Evolutionary conservation across 1,140 invertebrate species (phyloP).

Genomic region (Phymorhynchus buccinoides): DNA sequence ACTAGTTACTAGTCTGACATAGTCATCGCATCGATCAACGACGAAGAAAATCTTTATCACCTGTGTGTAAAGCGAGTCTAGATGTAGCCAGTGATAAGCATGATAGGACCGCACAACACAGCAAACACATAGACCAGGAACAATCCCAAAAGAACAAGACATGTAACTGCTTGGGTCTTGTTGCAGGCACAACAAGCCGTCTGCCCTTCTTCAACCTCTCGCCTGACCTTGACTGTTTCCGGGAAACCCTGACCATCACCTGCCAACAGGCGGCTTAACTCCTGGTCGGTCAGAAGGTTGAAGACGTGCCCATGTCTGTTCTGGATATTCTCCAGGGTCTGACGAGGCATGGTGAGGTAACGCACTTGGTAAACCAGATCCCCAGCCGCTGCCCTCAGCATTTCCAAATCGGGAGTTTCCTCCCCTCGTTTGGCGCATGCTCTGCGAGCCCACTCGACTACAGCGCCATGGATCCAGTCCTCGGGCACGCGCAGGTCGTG

Average conservation of each 20-base stretch:
- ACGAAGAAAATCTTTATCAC: too few species aligned
- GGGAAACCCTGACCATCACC: background rate
- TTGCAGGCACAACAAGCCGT: background rate
- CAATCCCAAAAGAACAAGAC: background rate
- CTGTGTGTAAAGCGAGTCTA: too few species aligned
- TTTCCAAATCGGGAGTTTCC: background rate
- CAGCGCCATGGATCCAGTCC: background rate
- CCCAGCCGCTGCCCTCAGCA: background rate
- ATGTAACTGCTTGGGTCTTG: background rate
- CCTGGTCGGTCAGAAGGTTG: background rate
- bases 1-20: too few species aligned
- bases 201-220: background rate
- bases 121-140: background rate
- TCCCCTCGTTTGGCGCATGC: background rate
- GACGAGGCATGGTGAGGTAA: conserved; percentile 6
- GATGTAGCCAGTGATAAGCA: too few species aligned
- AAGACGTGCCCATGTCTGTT: background rate
- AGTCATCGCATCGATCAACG: too few species aligned
- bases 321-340: conserved; percentile 3
- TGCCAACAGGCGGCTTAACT: background rate
- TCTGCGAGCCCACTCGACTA: background rate
- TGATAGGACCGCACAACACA: background rate
- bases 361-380: conserved; percentile 11
- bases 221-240: background rate
- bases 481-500: background rate